Base-by-base conservation (phyloP, 2,113 vertebrate genomes). In the Otocyon megalotis region DNA sequence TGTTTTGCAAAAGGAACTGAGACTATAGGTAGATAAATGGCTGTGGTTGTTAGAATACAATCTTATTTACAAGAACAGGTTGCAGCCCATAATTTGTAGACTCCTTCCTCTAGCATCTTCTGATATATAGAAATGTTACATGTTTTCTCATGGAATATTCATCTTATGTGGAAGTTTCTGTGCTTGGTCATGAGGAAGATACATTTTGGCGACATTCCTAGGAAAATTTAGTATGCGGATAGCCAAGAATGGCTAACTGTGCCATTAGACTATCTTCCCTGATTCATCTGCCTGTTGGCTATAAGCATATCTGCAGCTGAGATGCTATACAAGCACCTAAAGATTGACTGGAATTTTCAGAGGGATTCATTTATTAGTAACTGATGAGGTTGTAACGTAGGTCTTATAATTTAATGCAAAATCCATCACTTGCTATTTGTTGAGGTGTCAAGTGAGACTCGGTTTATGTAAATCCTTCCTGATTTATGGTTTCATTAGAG, bases 391-490 rank as follows among this genome's bases (percentile, higher is more conserved):
- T 69, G 24, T 82, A 95, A 94, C 92, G 72, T 83, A 50, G 76
- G 43, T 88, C 56, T 54, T 88, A 22, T 43, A 92, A 93, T 95
- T 96, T 91, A 98, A 4, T 95, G 43, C 89, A 14, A 90, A 85
- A 74, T 96, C 94, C 48, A n/a, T 97, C 83, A 95, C 60, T 67
- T 28, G 83, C 4, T 90, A 20, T 77, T 97, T 89, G 56, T 95
- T 94, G 80, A 89, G 76, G 37, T 94, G n/a, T 43, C 96, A 95
- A 72, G 53, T 72, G 54, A n/a, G 58, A 69, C 90, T 96, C 54
- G 69, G n/a, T 8, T 90, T 97, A 97, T 92, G 17, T 67, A 97
- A 96, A 97, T 97, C 30, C 16, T 93, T 82, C 71, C 90, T 95
- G 81, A 56, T 97, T 96, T 92, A 77, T 97, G 48, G 43, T 96